Base-by-base conservation (phyloP, 2,113 vertebrate genomes). In the human (Homo sapiens) region DNA sequence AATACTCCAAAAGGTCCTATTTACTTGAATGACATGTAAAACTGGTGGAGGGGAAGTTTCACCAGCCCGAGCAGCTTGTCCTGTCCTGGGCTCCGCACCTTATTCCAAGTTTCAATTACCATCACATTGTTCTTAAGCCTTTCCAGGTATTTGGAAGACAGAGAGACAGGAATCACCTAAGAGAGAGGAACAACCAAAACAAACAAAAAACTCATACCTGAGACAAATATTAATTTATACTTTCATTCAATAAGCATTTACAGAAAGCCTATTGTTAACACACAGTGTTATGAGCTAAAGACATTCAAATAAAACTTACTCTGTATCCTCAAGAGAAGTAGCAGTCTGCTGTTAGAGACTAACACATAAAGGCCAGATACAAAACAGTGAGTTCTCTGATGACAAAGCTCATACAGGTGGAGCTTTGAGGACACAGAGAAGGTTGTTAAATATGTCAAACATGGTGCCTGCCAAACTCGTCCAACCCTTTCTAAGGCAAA, bases 21-120 rank as follows among this genome's bases (percentile, higher is more conserved):
- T 99, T 98, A 99, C 99, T 98, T 99, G 98, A 99, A 99, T 0
- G 99, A 99, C 99, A 99, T 97, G 98, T 99, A 99, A 98, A 99
- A 99, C 98, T 99, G 99, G 94, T 99, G 99, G 23, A 99, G 99
- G 80, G 99, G 99, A 89, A 99, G 98, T 95, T 99, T 99, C 94
- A 99, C 99, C 6, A 99, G 98, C 43, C 99, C 99, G 0, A 99
- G 98, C 35, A 99, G 99, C 48, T 92, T 98, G 97, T 99, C 99
- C 68, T 98, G 97, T 91, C 98, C 98, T 59, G 99, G 98, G 89
- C 94, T 97, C 93, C 98, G 98, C 16, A 97, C 96, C 97, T 99
- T 99, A 97, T 99, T 99, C 99, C 99, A 99, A 0, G 99, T 99
- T 98, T 99, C 99, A 45, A 99, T 99, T 75, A 99, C 98, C 99